Evolutionary conservation across 1,140 invertebrate genomes (phyloP), one percentile per base, ranked within the genome.

Genomic region (Coelopa frigida): DNA sequence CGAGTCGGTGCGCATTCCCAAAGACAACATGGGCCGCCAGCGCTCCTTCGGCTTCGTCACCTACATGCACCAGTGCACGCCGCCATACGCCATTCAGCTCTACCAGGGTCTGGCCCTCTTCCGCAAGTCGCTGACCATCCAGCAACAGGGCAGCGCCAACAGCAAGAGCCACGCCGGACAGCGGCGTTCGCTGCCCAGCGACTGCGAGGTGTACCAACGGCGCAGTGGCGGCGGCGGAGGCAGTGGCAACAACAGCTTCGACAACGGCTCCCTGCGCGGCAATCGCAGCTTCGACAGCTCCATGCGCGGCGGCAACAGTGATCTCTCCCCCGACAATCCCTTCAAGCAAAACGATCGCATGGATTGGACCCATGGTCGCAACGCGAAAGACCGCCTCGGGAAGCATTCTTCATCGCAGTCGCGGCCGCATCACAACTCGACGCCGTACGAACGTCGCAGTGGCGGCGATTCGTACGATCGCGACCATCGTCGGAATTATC

Each of bases 21-120:
- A 77, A 57, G 84, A 87, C 56, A 77, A 76, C 53, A 78, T 80
- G 53, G 85, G 85, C 3, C 75, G 78, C 11, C 75, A 75, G 48
- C 78, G 78, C 51, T 73, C 71, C 45, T 89, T 78, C 64, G 85
- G 77, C 7, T 90, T 89, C 56, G 70, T 90, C 17, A 85, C 79
- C 8, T 89, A 82, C 51, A 79, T 80, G 57, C 84, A 89, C 60
- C 63, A 73, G 45, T 73, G 75, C 48, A 86, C 86, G 3, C 83
- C 89, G 1, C 75, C 75, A 1, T 87, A 86, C 58, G 82, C 84
- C n/a, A 56, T 86, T 7, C 68, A 76, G 8, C 62, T 87, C n/a
- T 82, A 85, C 54, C 74, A 78, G 44, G 62, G 62, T 14, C 33
- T 66, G 8, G 52, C 55, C 17, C 22, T 66, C 14, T 66, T 51